phyloP scores from a whole-genome alignment of 2,113 vertebrate genomes.

The Tiliqua scincoides region DNA sequence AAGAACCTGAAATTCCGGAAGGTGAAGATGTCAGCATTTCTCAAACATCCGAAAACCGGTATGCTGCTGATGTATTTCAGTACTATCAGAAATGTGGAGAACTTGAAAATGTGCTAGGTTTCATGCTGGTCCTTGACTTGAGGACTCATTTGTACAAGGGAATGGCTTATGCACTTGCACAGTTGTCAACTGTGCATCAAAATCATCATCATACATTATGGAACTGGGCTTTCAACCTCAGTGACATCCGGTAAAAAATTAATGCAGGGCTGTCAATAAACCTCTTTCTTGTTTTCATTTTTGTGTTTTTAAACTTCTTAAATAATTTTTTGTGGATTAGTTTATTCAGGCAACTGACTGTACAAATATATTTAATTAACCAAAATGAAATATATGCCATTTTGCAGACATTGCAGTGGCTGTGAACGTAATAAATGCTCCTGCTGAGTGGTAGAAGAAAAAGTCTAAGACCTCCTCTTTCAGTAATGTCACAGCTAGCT shows the following conservation, averaged over 20 bases:
- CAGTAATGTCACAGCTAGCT: no score
- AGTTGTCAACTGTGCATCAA: background rate
- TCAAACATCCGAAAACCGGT: constrained; percentile 67
- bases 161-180: background rate
- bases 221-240: background rate
- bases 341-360: no score
- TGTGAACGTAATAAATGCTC: no score
- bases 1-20: constrained; percentile 54
- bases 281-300: background rate
- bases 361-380: no score
- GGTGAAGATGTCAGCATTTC: constrained; percentile 47
- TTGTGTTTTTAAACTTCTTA: background rate
- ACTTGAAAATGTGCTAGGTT: background rate
- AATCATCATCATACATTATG: background rate
- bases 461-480: no score
- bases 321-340: no score
- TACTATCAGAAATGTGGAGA: background rate
- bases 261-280: background rate
- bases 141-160: background rate
- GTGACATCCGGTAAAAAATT: background rate
- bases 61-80: constrained; percentile 1
- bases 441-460: no score
- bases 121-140: background rate
- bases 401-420: no score
- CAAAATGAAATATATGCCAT: no score